Evolutionary conservation across 2,113 vertebrate genomes (phyloP), one percentile per base, ranked within the genome.

Genomic region (Chaetorhynchus papuensis): DNA sequence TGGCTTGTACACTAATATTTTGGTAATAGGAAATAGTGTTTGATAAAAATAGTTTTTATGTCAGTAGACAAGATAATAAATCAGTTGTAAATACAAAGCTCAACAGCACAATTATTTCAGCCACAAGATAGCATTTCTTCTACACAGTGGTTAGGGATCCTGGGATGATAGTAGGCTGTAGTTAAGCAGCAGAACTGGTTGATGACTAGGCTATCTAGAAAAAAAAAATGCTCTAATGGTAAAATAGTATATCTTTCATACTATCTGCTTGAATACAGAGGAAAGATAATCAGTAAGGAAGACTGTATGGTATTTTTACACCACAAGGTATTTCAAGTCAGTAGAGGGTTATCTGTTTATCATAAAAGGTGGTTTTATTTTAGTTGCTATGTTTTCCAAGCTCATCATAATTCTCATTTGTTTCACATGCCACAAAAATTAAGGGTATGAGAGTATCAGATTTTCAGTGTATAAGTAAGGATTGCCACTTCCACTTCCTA

Each of bases 101-200:
- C 82, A 95, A 93, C 39, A 96, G 87, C 79, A 91, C 79, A 91
- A 83, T 72, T 93, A 95, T 83, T 92, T 91, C 57, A 90, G 77
- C 93, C 74, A 94, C 35, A 95, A 93, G 81, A 85, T 53, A 94
- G 53, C 70, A 89, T 64, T 93, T 59, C 54, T 87, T 91, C 87
- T 86, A 89, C 90, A 96, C 91, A 95, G 95, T 95, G 96, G 95
- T 96, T 97, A 92, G 93, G 90, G 93, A 97, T 97, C 95, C 95
- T 86, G 92, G 94, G 91, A 96, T 96, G 95, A 97, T 94, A 95
- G 95, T 96, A 97, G 93, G 96, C 94, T 97, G 95, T 97, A 96
- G 94, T 96, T 97, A 97, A 97, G 96, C 54, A 88, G 78, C 93
- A 94, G 90, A 96, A 85, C 71, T 88, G 30, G 57, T 37, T 81